phyloP scores from a whole-genome alignment of 2,888 invertebrate species.

The Clostera curtula region DNA sequence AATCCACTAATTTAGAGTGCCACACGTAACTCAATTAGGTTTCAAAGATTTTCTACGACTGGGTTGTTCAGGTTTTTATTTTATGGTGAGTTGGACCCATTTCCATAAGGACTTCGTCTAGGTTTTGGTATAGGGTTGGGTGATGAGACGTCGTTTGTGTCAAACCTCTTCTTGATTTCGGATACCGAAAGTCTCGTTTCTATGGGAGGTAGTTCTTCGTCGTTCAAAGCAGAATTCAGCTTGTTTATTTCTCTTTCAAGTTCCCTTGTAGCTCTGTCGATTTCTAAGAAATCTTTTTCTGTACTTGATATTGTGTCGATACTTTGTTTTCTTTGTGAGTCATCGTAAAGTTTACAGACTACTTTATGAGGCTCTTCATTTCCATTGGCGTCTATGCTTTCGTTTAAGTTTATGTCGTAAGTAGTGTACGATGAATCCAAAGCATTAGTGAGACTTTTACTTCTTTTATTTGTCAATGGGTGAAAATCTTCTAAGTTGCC shows the following conservation, averaged over 20 bases:
- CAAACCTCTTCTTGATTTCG: conserved; percentile 71
- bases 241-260: conserved; percentile 65
- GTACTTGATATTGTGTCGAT: conserved; percentile 62
- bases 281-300: conserved; percentile 65
- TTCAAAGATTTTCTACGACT: no score
- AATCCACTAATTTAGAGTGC: no score
- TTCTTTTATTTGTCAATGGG: conserved; percentile 50
- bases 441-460: conserved; percentile 58
- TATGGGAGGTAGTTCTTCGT: conserved; percentile 47
- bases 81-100: conserved; percentile 43
- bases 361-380: conserved; percentile 58
- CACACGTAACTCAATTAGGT: no score
- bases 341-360: conserved; percentile 56
- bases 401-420: conserved; percentile 60
- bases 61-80: not conserved
- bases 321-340: conserved; percentile 49
- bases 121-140: conserved; percentile 77
- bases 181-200: conserved; percentile 51
- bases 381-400: conserved; percentile 46
- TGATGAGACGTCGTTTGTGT: conserved; percentile 60
- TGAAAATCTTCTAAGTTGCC: conserved; percentile 65
- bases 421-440: conserved; percentile 41
- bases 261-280: conserved; percentile 60
- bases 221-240: conserved; percentile 59
- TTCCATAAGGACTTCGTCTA: conserved; percentile 65